Evolutionary conservation across 92 coral and sea anemone genomes (phyloP).

Genomic region (Epizoanthus scotinus): DNA sequence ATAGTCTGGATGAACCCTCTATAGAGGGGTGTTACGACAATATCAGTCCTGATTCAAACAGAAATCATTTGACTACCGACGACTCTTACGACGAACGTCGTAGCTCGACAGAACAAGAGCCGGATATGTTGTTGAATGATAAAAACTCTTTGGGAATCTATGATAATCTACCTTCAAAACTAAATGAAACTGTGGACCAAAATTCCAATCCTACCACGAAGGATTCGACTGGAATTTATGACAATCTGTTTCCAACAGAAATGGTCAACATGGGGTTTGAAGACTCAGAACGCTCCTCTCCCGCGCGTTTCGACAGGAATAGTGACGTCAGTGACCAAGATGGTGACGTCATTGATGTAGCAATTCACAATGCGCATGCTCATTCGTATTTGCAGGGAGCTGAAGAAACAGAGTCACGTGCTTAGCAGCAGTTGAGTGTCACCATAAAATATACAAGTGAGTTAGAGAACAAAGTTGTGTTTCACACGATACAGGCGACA

Average conservation of each 20-base stretch:
- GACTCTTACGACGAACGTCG: constrained; percentile 2
- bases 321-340: constrained; percentile 42
- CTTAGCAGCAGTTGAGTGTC: neutral
- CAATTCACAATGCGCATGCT: neutral
- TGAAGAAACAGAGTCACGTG: constrained; percentile 18
- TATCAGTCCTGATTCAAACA: neutral
- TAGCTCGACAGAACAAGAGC: neutral
- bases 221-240: constrained; percentile 25
- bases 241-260: constrained; percentile 31
- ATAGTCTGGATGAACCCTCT: neutral
- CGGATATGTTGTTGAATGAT: neutral
- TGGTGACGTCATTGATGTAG: constrained; percentile 15
- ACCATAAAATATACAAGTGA: neutral
- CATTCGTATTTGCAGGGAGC: constrained; percentile 31
- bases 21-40: constrained; percentile 27
- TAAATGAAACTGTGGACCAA: neutral
- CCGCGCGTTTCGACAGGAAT: constrained; percentile 32
- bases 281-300: constrained; percentile 39
- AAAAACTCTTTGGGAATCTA: constrained; percentile 9
- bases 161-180: constrained; percentile 16
- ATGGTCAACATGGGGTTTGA: constrained; percentile 39
- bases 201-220: constrained; percentile 1
- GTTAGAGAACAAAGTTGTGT: neutral
- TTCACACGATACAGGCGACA: neutral
- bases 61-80: neutral